Percentiles rank a stretch among this genome's conserved stretches.
These are phyloP conservation scores for Diplodus puntazzo DNA, from an alignment of 2,797 vertebrate genomes.

Conservation along the genomic window DNA sequence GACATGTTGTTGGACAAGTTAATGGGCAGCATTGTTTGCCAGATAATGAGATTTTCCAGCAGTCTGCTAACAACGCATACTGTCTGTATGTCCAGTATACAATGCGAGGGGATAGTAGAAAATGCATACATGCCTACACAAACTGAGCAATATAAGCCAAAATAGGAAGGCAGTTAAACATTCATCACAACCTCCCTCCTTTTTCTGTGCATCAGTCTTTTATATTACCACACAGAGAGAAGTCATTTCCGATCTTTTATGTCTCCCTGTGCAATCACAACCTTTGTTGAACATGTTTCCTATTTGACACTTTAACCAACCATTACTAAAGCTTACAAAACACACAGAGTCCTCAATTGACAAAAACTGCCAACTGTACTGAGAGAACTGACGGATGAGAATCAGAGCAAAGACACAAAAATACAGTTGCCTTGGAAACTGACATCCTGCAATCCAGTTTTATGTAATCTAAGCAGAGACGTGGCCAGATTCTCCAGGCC, in stretches of 20 bases:
- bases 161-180: slow-evolving; percentile 15
- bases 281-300: slow-evolving; percentile 29
- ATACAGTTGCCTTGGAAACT: slow-evolving; percentile 78
- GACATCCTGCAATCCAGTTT: slow-evolving; percentile 61
- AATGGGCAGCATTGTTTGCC: slow-evolving; percentile 38
- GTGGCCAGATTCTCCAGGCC: slow-evolving; percentile 57
- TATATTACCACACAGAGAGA: neutral
- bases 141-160: neutral
- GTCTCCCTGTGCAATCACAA: slow-evolving; percentile 19
- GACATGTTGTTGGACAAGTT: neutral
- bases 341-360: slow-evolving; percentile 41
- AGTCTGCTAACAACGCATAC: neutral
- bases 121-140: slow-evolving; percentile 8
- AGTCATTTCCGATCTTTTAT: slow-evolving; percentile 17
- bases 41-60: slow-evolving; percentile 39
- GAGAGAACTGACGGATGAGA: slow-evolving; percentile 54
- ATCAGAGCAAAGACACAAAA: slow-evolving; percentile 62
- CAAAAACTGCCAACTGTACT: slow-evolving; percentile 38
- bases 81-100: neutral
- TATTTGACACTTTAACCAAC: slow-evolving; percentile 38
- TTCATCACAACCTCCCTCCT: neutral
- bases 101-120: neutral
- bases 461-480: slow-evolving; percentile 61
- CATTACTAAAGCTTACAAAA: slow-evolving; percentile 36
- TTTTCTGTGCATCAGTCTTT: slow-evolving; percentile 2